These are phyloP conservation scores for Sebastes minor DNA, from an alignment of 2,797 vertebrate genomes.

Conservation along the genomic window DNA sequence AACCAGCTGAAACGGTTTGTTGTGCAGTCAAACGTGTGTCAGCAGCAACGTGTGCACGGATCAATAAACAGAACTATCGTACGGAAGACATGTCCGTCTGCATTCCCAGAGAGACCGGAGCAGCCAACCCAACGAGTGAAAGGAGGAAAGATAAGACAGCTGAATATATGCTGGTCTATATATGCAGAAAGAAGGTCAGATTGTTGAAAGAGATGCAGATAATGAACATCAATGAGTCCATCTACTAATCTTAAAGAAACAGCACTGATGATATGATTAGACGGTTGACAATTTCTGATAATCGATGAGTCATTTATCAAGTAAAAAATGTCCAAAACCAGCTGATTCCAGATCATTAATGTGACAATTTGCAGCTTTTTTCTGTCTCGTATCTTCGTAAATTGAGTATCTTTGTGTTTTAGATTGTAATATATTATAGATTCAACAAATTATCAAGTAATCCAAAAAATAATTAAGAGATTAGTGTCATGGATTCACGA, in stretches of 20 bases:
- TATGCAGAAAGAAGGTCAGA: background rate
- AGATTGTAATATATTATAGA: background rate
- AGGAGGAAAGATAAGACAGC: background rate
- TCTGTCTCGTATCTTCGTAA: background rate
- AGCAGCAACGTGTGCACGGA: background rate
- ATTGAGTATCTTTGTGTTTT: background rate
- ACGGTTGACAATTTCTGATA: background rate
- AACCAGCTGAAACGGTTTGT: background rate
- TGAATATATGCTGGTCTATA: background rate
- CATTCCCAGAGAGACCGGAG: slow-evolving; percentile 41
- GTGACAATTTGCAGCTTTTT: background rate
- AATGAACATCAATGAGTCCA: background rate
- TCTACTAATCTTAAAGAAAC: background rate
- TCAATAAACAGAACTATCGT: slow-evolving; percentile 11
- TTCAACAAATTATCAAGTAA: background rate
- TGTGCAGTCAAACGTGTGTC: no score
- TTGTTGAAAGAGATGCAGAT: background rate
- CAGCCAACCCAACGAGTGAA: background rate
- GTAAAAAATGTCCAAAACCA: background rate
- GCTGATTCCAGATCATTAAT: background rate
- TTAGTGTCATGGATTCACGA: no score
- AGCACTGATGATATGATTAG: background rate
- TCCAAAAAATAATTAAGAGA: background rate
- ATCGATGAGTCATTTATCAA: background rate
- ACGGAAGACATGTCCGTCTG: slow-evolving; percentile 39